These are phyloP conservation scores for Larimichthys polyactis DNA, from an alignment of 2,113 vertebrate genomes.

Conservation along the genomic window DNA sequence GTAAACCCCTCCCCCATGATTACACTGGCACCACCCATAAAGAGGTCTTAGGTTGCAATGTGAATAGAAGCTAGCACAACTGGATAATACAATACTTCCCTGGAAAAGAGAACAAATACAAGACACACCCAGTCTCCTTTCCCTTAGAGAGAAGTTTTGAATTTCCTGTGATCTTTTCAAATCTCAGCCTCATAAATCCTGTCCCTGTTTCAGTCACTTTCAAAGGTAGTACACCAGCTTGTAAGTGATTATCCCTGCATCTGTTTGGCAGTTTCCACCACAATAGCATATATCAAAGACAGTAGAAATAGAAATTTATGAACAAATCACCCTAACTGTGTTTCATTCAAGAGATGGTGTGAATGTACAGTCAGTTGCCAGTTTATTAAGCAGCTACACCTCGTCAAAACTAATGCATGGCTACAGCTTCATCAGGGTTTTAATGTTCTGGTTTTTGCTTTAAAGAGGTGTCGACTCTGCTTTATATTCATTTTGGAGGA, in stretches of 20 bases:
- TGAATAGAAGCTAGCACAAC: slow-evolving; percentile 15
- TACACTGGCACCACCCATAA: slow-evolving; percentile 41
- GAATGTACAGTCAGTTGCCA: neutral
- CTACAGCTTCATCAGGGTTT: neutral
- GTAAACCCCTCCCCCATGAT: slow-evolving; percentile 46
- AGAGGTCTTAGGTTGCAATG: slow-evolving; percentile 44
- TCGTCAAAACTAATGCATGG: too few species aligned
- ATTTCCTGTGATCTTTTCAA: slow-evolving; percentile 39
- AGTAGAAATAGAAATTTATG: neutral
- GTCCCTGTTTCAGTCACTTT: neutral
- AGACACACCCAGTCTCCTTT: slow-evolving; percentile 35
- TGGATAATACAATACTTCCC: slow-evolving; percentile 12
- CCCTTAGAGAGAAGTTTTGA: slow-evolving; percentile 6
- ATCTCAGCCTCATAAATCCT: slow-evolving; percentile 6
- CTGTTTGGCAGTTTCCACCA: neutral
- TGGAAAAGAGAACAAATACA: neutral
- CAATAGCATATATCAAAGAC: neutral
- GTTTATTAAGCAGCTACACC: neutral
- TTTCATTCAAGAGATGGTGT: neutral
- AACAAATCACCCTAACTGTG: neutral
- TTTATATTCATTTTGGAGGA: neutral
- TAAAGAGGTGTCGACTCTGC: neutral
- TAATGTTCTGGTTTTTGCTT: neutral
- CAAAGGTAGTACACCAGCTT: neutral
- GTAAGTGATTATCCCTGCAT: neutral